Evolutionary conservation across 2,797 vertebrate species (phyloP), one percentile per base, ranked within the genome.

Genomic region (Knipowitschia caucasica): DNA sequence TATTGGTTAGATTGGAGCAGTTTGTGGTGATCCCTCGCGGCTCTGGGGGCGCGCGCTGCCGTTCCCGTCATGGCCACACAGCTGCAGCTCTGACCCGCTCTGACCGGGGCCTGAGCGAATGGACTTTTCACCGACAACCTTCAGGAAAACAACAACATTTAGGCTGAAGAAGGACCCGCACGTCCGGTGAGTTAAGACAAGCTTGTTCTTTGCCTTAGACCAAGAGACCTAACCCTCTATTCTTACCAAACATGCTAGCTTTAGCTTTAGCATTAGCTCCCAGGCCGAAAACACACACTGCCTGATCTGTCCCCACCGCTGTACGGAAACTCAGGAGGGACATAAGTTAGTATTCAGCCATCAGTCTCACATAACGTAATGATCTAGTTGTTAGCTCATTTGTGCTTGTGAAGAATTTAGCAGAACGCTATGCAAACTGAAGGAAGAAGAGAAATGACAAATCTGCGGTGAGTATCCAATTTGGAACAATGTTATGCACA

Each of bases 41-140:
- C 68, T 80, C 82, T 30, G 64, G 68, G 75, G 75, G 78, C 75
- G 80, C 77, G 66, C 51, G 55, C 67, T 58, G 56, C 60, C 20
- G 64, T 58, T 44, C 42, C 62, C 66, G 80, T 71, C 73, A 84
- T 86, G 82, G 80, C 68, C 26, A 70, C 44, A 69, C 58, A 59
- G 10, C 73, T 67, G 66, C 77, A 78, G 75, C 67, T 26, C 45
- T 49, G 71, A 77, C 63, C 51, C 2, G 39, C 39, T 24, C 38
- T 40, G 38, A 40, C 38, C 38, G 61, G 52, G 80, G 76, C 79
- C 82, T 82, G 55, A n/a, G 29, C 62, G 68, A 71, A 50, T 56
- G 54, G 66, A 62, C 68, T 33, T 56, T 64, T 62, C 17, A 56
- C 73, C 50, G 62, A 65, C 63, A 62, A 65, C 73, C 69, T 35